Percentiles rank a stretch among this genome's conserved stretches.
These are phyloP conservation scores for Cataglyphis livida DNA, from an alignment of 2,888 invertebrate species.

Conservation along the genomic window DNA sequence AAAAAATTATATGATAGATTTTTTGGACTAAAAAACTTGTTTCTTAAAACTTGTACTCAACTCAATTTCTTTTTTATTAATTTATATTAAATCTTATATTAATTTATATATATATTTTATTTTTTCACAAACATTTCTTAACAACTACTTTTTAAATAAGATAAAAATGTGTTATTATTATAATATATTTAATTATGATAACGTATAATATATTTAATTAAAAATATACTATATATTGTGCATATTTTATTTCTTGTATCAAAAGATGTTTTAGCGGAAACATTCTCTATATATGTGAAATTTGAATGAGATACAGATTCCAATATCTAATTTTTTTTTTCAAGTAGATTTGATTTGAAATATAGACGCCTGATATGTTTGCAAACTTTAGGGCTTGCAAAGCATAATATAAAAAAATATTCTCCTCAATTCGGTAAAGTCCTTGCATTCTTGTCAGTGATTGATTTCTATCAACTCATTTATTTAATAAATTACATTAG, in stretches of 20 bases:
- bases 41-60: background rate
- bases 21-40: background rate
- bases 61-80: background rate
- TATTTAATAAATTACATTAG: constrained; percentile 49
- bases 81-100: background rate
- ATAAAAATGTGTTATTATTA: no score
- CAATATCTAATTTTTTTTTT: constrained; percentile 59
- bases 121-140: no score
- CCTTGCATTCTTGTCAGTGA: constrained; percentile 22
- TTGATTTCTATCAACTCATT: constrained; percentile 40
- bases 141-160: no score
- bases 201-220: constrained; percentile 1
- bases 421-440: constrained; percentile 35
- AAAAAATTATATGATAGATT: background rate
- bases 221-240: background rate
- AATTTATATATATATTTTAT: no score
- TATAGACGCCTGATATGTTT: constrained; percentile 47
- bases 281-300: constrained; percentile 59
- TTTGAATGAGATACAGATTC: constrained; percentile 68
- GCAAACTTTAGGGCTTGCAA: constrained; percentile 40
- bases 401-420: constrained; percentile 37
- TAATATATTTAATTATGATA: no score
- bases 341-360: constrained; percentile 63
- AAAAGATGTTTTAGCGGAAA: constrained; percentile 49
- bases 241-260: constrained; percentile 35